Evolutionary conservation across 2,113 vertebrate species (phyloP).

Genomic region (Felis chaus): DNA sequence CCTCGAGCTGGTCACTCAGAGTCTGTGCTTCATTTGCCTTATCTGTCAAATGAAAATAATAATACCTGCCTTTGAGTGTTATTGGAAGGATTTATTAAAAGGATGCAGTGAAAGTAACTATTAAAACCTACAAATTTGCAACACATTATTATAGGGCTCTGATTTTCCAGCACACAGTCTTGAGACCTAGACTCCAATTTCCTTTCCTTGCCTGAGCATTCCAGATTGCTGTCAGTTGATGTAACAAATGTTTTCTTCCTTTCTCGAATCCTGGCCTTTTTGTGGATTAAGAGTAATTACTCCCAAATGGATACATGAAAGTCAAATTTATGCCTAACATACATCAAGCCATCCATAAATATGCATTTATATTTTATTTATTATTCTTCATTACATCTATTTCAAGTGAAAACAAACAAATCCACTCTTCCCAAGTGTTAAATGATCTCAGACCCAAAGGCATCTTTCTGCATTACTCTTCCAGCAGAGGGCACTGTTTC

Average conservation of each 20-base stretch:
- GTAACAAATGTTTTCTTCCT: conserved; percentile 64
- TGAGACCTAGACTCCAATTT: conserved; percentile 55
- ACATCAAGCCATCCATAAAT: conserved; percentile 59
- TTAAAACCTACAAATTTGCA: conserved; percentile 41
- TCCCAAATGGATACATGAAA: conserved; percentile 73
- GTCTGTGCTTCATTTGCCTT: background rate
- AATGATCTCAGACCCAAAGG: background rate
- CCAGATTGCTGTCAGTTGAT: conserved; percentile 54
- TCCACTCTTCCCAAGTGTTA: background rate
- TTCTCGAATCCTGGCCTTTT: conserved; percentile 57
- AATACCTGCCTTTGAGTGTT: background rate
- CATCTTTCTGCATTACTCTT: background rate
- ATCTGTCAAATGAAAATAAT: background rate
- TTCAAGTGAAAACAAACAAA: conserved; percentile 74
- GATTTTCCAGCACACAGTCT: conserved; percentile 34
- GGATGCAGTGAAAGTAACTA: background rate
- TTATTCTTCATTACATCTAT: conserved; percentile 80
- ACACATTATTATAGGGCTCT: conserved; percentile 9
- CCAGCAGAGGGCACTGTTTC: conserved; percentile 87
- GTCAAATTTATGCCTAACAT: conserved; percentile 48
- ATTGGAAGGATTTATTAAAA: background rate
- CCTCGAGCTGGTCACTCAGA: background rate
- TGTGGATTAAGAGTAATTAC: conserved; percentile 71
- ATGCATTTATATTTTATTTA: conserved; percentile 76
- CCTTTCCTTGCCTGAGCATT: conserved; percentile 34